Conservation (phyloP, 2,797 vertebrate genomes). For the Cyclura pinguis region DNA sequence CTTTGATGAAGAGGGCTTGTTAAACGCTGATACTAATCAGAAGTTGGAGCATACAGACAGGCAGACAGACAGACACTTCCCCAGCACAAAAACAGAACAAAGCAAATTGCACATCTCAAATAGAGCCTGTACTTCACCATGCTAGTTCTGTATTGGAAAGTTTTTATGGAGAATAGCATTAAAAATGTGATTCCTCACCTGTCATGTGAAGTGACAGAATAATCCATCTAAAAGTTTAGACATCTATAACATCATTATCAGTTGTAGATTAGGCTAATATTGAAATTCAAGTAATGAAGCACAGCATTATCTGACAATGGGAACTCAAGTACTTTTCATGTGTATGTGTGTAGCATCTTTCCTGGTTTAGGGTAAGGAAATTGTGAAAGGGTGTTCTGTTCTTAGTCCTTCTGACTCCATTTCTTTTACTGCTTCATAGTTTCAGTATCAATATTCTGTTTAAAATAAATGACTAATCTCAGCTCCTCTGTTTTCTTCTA, state of each 20-base stretch:
- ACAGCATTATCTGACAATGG: neutral
- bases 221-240: neutral
- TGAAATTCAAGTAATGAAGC: neutral
- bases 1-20: no score
- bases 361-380: neutral
- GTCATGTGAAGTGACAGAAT: neutral
- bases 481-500: neutral
- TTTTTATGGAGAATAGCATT: neutral
- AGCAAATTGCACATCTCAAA: neutral
- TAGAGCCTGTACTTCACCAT: neutral
- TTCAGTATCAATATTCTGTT: neutral
- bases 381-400: neutral
- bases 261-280: neutral
- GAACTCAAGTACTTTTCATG: neutral
- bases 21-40: no score
- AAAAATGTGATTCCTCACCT: neutral
- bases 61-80: neutral
- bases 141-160: neutral
- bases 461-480: neutral
- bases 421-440: neutral
- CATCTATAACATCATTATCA: neutral
- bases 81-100: neutral
- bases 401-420: neutral
- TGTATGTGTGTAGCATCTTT: neutral
- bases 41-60: no score